phyloP scores from a whole-genome alignment of 1,140 invertebrate species.

The Chrysopa pallens region DNA sequence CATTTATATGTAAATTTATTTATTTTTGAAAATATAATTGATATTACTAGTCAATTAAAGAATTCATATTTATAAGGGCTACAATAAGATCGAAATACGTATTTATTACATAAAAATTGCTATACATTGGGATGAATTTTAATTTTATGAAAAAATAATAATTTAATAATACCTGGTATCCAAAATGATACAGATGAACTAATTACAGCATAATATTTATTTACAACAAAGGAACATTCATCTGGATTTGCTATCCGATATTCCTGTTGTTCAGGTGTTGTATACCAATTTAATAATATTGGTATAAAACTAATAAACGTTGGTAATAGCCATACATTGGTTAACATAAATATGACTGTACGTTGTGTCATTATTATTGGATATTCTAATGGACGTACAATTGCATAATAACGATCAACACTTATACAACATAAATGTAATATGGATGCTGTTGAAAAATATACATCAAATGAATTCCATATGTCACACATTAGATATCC shows the following conservation, averaged over 20 bases:
- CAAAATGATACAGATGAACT: slow-evolving; percentile 87
- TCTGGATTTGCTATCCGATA: slow-evolving; percentile 49
- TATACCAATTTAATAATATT: slow-evolving; percentile 86
- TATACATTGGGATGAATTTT: too few species aligned
- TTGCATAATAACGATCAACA: slow-evolving; percentile 83
- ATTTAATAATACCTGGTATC: slow-evolving; percentile 53
- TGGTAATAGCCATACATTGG: slow-evolving; percentile 78
- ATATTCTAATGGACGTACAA: slow-evolving; percentile 74
- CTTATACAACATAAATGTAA: slow-evolving; percentile 89
- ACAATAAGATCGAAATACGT: too few species aligned
- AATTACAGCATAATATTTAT: slow-evolving; percentile 74
- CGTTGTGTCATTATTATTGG: slow-evolving; percentile 70
- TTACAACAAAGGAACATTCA: slow-evolving; percentile 73
- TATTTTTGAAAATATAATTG: too few species aligned
- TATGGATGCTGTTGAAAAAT: slow-evolving; percentile 88
- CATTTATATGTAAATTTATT: too few species aligned
- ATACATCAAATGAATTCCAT: slow-evolving; percentile 88
- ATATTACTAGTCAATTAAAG: too few species aligned
- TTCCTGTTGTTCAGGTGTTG: slow-evolving; percentile 56
- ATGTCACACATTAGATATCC: slow-evolving; percentile 80
- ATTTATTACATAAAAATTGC: too few species aligned
- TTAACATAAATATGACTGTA: slow-evolving; percentile 65
- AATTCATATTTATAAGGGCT: too few species aligned
- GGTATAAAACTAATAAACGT: slow-evolving; percentile 89
- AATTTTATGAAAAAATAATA: too few species aligned